These are phyloP conservation scores for Styela clava DNA, from an alignment of 23 tunicate genomes.

Conservation along the genomic window DNA sequence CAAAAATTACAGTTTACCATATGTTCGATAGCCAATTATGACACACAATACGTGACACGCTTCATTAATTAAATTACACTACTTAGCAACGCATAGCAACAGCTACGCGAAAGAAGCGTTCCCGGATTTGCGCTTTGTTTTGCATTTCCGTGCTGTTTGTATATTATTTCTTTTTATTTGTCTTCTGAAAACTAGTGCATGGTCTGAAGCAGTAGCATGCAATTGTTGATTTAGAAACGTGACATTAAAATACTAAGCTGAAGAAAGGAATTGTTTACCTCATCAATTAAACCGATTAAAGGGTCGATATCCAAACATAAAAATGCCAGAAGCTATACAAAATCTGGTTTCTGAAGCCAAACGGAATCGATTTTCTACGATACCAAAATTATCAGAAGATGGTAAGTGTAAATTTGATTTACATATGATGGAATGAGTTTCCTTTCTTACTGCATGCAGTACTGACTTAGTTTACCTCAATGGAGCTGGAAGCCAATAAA, in stretches of 20 bases:
- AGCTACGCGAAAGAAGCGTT: slow-evolving; percentile 7
- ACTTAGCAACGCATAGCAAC: slow-evolving; percentile 71
- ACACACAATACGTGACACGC: background rate
- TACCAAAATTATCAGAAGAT: slow-evolving; percentile 79
- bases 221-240: background rate
- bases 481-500: no score
- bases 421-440: background rate
- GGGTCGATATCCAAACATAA: background rate
- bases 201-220: background rate
- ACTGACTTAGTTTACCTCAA: no score
- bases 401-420: slow-evolving; percentile 35
- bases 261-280: background rate
- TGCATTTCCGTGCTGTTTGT: background rate
- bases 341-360: slow-evolving; percentile 68
- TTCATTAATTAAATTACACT: background rate
- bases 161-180: no score
- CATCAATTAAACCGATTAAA: background rate
- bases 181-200: background rate
- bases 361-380: slow-evolving; percentile 63
- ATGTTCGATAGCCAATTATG: no score
- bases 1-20: no score
- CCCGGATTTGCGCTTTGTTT: slow-evolving; percentile 13
- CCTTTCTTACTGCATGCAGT: no score
- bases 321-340: slow-evolving; percentile 91
- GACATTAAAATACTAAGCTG: background rate